Evolutionary conservation across 2,888 invertebrate genomes (phyloP), one percentile per base, ranked within the genome.

Genomic region (Silvanus unidentatus): DNA sequence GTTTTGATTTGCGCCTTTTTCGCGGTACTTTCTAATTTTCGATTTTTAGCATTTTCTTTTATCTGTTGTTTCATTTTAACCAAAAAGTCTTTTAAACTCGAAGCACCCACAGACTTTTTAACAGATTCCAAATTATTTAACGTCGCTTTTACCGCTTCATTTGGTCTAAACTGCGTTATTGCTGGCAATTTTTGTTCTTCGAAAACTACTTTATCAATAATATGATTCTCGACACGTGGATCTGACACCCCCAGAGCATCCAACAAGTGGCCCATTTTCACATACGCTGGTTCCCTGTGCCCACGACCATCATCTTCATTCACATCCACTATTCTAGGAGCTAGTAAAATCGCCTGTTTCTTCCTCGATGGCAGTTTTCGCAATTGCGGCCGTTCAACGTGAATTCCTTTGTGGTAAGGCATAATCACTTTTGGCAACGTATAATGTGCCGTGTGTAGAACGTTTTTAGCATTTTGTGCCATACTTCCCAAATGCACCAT

Each of bases 221-320:
- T 41, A 9, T 64, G 59, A 45, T 61, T 57, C 38, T 59, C 51
- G 16, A 59, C 47, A 22, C 55, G 58, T 1, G 62, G 42, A 30
- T 66, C 64, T 1, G 69, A 63, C 2, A 70, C 35, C 9, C 70
- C 70, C 9, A 68, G 55, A 8, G 69, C 66, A 45, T 70, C 68
- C 53, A 67, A 53, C 2, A 71, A 51, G 16, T 67, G 52, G 2
- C 67, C 66, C 47, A 68, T 47, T 22, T 58, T 59, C 5, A 71
- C 57, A 48, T 63, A 65, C 13, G 60, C 45, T 0, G 30, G 16
- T 29, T 48, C 42, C 35, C 49, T 50, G 15, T 38, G 16, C 39
- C 16, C 8, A 13, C 12, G 2, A 16, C 30, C 27, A n/a, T 44
- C 34, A 5, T 46, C 39, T 32, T 53, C 38, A 16, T 52, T 42